Evolutionary conservation across 2,888 invertebrate species (phyloP), one percentile per base, ranked within the genome.

Genomic region (Ennomos quercinarius): DNA sequence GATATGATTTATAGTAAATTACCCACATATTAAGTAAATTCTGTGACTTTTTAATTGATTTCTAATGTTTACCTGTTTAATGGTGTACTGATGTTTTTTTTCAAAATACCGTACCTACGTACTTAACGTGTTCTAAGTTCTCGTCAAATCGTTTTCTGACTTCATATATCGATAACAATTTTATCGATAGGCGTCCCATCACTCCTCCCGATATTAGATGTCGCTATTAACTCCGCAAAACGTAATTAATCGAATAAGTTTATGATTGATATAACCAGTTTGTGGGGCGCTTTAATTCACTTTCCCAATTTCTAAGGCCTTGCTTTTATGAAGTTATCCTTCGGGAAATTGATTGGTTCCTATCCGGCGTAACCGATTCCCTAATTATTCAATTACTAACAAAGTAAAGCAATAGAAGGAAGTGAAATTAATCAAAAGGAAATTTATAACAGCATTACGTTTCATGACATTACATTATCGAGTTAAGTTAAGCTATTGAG

Each of bases 251-350:
- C 87, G 92, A 92, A 91, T 92, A 92, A 92, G 89, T 92, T 92
- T 92, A 92, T 92, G 92, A 92, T 92, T 92, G 92, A 92, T 92
- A 92, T 92, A 91, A 91, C 92, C 91, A 91, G 92, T 90, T 90
- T 91, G 90, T 79, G 91, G 87, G 89, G 89, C 80, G 89, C 86
- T 89, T 68, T 91, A 91, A 92, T 92, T 91, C 91, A 92, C 87
- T 91, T 91, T 91, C 89, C 88, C 86, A 90, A 90, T 92, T 91
- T 78, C 83, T 81, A 77, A 80, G 76, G 74, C 73, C 77, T 76
- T 81, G 85, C 88, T 86, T 88, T 91, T 91, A 90, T 87, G 86
- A 87, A 89, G 87, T 90, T 88, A 87, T 87, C 88, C 89, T 87
- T 86, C 82, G 81, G 83, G 81, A 84, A 89, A 90, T 89, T 90